Evolutionary conservation across 2,888 invertebrate species (phyloP).

Genomic region (Andrena hattorfiana): DNA sequence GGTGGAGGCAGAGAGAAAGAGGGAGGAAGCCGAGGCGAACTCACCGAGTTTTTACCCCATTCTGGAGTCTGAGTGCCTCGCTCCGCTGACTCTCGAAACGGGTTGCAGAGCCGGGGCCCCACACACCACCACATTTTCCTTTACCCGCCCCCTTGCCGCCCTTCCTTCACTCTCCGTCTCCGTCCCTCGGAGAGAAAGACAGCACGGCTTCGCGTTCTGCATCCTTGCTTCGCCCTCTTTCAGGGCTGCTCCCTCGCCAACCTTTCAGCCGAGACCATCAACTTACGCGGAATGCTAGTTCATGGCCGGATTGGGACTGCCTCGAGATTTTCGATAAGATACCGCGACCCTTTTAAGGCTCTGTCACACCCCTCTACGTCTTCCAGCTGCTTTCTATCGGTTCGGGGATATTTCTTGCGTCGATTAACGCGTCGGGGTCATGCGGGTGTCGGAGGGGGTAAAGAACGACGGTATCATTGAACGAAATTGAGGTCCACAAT

Average conservation of each 20-base stretch:
- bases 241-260: conserved; percentile 60
- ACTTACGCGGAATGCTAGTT: conserved; percentile 67
- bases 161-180: conserved; percentile 12
- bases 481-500: background rate
- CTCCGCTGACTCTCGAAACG: conserved; percentile 83
- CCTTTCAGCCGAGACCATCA: conserved; percentile 74
- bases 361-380: conserved; percentile 16
- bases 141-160: conserved; percentile 33
- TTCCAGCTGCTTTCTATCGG: conserved; percentile 21
- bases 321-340: conserved; percentile 71
- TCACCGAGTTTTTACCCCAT: conserved; percentile 83
- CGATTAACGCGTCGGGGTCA: conserved; percentile 26
- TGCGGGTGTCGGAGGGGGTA: conserved; percentile 21
- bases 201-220: conserved; percentile 44
- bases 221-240: conserved; percentile 51
- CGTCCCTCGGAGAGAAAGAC: conserved; percentile 1
- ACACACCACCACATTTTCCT: conserved; percentile 67
- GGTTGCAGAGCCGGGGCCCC: conserved; percentile 75
- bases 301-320: conserved; percentile 68
- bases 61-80: conserved; percentile 83
- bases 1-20: conserved; percentile 15
- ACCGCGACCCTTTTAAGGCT: conserved; percentile 56
- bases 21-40: conserved; percentile 69
- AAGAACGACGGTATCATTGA: conserved; percentile 11
- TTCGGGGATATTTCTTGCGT: conserved; percentile 30